Conservation (phyloP, 2,888 invertebrate species). For the Mythimna pallens region DNA sequence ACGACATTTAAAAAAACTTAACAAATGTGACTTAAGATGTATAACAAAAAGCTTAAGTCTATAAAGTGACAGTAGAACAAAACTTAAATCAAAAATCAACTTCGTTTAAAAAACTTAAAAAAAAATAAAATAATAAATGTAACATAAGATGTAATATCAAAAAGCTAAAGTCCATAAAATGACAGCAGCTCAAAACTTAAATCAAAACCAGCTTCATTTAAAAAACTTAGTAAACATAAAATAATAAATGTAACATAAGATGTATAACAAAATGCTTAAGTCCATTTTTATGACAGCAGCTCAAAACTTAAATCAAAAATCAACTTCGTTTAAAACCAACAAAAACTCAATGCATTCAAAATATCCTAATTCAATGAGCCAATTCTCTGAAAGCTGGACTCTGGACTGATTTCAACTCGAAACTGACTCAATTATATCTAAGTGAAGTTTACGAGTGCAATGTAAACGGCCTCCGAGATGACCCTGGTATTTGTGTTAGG, state of each 20-base stretch:
- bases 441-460: conserved; percentile 57
- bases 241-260: too few relatives aligned
- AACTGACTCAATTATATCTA: conserved; percentile 49
- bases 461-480: conserved; percentile 47
- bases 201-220: background rate
- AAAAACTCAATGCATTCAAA: conserved; percentile 1
- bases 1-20: too few relatives aligned
- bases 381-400: conserved; percentile 15
- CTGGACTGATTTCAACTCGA: conserved; percentile 18
- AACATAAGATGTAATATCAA: background rate
- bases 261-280: too few relatives aligned
- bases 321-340: background rate
- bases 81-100: too few relatives aligned
- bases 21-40: too few relatives aligned
- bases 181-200: background rate
- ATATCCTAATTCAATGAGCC: conserved; percentile 16
- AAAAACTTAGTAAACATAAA: too few relatives aligned
- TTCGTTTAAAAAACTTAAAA: too few relatives aligned
- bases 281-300: too few relatives aligned
- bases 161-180: background rate
- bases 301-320: too few relatives aligned
- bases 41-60: too few relatives aligned
- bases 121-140: too few relatives aligned
- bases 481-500: conserved; percentile 59
- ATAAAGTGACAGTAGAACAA: too few relatives aligned